Base-by-base conservation (phyloP, 2,113 vertebrate species). In the Oryctolagus cuniculus region DNA sequence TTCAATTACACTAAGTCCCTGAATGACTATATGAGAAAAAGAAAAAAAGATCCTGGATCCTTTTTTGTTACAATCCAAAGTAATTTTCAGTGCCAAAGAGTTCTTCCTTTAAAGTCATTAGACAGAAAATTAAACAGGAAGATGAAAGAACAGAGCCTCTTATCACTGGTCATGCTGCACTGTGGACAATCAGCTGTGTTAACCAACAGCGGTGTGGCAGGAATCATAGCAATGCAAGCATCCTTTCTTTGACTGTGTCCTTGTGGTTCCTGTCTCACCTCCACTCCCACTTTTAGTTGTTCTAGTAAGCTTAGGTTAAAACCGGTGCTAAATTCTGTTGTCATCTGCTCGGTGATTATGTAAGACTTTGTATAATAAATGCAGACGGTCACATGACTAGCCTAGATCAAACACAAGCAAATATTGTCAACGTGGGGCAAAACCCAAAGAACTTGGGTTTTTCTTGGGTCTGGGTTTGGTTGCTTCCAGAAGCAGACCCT, bases 1-100 rank as follows among this genome's bases (percentile, higher is more conserved):
- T 84, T 82, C 96, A 97, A 98, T 98, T 97, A 96, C 21, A 81
- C 67, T 22, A 3, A 78, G 95, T 91, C 95, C 94, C 96, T 88
- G 94, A 94, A 96, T 95, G 89, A 89, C 93, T 87, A 91, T 95
- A 95, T 82, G 95, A 91, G 96, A 94, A 96, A 95, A 93, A 29
- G 38, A 81, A 92, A 87, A 90, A 82, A 89, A 55, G 61, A 72
- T 91, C 91, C 75, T 64, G 49, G 61, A 82, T 95, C 90, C 55
- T 58, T 58, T 58, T 93, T 89, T 78, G 88, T 92, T 94, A 81
- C 67, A 64, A 95, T 84, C 94, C 93, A 87, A 94, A 95, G 94
- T 92, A 89, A 97, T 96, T 91, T 97, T 82, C 83, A 83, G 67
- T 10, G 80, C 86, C 94, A 94, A 90, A 89, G 73, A 96, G 29